Evolutionary conservation across 2,113 vertebrate genomes (phyloP), one percentile per base, ranked within the genome.

Genomic region (Nothobranchius kuhntae): DNA sequence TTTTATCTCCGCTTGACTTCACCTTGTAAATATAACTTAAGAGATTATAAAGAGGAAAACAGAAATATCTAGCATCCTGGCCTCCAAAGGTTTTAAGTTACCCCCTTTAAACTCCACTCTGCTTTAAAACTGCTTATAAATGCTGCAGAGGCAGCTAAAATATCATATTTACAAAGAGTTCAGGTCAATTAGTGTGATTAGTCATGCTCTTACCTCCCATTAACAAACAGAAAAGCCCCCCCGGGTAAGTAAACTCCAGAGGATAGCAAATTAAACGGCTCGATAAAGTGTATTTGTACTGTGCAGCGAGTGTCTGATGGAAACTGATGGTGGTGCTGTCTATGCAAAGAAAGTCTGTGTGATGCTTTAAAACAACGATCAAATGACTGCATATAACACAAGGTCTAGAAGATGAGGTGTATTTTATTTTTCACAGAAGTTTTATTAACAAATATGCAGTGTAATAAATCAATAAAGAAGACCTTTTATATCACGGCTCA

Each of bases 391-490:
- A 77, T 75, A 79, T 73, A 77, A 85, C 46, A 82, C 73, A 59
- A 71, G 73, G 77, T 63, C 53, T 66, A 77, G 75, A 87, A 63
- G 77, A 70, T 71, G 71, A 66, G 46, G 87, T 78, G 83, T 70
- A 78, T 87, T 89, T 86, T 85, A 82, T 87, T 92, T 92, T 93
- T 91, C 86, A 83, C 88, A 90, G 75, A 89, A 86, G 89, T 92
- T 92, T 91, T 91, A 92, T 91, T 87, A 86, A 92, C 89, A 89
- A 82, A 86, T 88, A 80, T 85, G 73, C 76, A 83, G 84, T 90
- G 71, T 89, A 86, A 84, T 81, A 77, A 87, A 75, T 80, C 69
- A 91, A 87, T 89, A 87, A 87, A 91, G 79, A 62, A 84, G 74
- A 88, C 44, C 53, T 91, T 93, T 91, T 91, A 82, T 89, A 86